phyloP scores from a whole-genome alignment of 2,888 invertebrate species.

The Eristalis intricaria region DNA sequence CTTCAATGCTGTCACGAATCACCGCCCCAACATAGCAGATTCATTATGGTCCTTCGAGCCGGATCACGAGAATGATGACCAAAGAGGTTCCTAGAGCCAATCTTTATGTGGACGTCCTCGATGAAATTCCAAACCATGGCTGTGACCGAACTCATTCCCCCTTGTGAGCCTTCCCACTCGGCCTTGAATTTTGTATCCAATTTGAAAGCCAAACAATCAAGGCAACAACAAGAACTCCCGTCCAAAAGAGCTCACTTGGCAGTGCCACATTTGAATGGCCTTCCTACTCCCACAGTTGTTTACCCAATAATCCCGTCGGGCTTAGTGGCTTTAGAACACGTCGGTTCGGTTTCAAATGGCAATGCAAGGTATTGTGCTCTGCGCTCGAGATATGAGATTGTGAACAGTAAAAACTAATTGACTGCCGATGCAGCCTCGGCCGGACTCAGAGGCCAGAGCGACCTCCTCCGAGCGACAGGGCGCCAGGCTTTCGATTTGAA shows the following conservation, averaged over 20 bases:
- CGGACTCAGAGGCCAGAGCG: background rate
- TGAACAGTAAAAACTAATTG: slow-evolving; percentile 6
- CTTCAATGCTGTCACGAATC: no score
- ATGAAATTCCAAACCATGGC: no score
- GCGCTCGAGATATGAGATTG: background rate
- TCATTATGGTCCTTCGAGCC: no score
- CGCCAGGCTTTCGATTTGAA: background rate
- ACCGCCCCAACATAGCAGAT: no score
- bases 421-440: background rate
- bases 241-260: background rate
- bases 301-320: background rate
- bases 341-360: slow-evolving; percentile 1
- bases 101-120: no score
- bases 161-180: background rate
- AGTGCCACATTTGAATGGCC: background rate
- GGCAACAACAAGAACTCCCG: background rate
- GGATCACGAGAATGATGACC: no score
- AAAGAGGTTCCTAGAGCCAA: no score
- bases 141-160: no score
- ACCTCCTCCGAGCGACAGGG: background rate
- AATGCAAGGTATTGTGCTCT: background rate
- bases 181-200: background rate
- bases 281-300: background rate
- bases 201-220: background rate
- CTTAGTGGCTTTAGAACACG: background rate